phyloP scores from a whole-genome alignment of 2,113 vertebrate genomes.

The Panthera uncia region DNA sequence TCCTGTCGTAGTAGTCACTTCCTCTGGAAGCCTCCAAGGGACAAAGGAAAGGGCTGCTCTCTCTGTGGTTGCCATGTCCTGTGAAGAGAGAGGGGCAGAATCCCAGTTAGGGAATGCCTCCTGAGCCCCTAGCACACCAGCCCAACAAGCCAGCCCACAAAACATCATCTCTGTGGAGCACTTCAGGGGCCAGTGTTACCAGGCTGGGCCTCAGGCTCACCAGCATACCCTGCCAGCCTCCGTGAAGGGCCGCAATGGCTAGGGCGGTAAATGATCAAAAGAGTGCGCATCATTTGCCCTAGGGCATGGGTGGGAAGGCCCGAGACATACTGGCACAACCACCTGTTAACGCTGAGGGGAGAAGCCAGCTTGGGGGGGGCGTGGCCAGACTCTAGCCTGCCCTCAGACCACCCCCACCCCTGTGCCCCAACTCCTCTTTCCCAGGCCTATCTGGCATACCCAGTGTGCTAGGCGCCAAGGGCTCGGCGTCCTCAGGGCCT shows the following conservation, averaged over 20 bases:
- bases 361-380: not conserved
- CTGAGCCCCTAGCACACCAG: not conserved
- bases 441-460: not conserved
- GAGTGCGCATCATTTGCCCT: not conserved
- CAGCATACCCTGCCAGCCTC: not conserved
- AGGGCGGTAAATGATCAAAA: not conserved
- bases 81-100: conserved; percentile 42
- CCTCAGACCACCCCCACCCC: rapidly evolving
- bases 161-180: not conserved
- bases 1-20: conserved; percentile 96
- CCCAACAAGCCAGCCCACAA: not conserved
- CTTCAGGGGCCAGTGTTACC: not conserved
- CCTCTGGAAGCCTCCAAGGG: conserved; percentile 88
- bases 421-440: not conserved
- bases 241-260: not conserved
- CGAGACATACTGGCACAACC: too few species aligned
- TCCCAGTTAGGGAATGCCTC: not conserved
- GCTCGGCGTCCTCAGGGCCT: not conserved
- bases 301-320: not conserved
- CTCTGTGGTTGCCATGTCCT: conserved; percentile 96
- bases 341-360: not conserved
- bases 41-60: conserved; percentile 95
- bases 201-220: not conserved
- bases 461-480: not conserved
- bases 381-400: not conserved